A percentile compares a stretch with the other conserved stretches of the same genome.
Evolutionary conservation across 2,113 vertebrate genomes (phyloP).

Genomic region (Gasterosteus nipponicus): DNA sequence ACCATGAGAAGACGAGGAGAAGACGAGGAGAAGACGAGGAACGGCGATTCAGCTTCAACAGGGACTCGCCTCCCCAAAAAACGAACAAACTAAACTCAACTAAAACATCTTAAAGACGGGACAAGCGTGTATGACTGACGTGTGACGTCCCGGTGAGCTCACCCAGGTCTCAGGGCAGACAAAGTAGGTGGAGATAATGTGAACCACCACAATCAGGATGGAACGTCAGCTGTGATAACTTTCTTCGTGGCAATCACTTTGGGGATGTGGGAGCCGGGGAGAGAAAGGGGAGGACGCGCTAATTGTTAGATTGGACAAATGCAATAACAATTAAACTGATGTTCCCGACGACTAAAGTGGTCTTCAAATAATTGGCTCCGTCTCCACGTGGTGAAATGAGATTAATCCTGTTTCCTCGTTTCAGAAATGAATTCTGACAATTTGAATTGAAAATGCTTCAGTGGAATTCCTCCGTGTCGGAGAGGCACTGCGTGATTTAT

Average conservation of each 20-base stretch:
- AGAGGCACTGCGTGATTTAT: neutral
- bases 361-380: neutral
- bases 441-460: neutral
- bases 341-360: neutral
- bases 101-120: neutral
- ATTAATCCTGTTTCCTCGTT: neutral
- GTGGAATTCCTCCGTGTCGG: neutral
- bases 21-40: neutral
- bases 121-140: neutral
- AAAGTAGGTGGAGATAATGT: too few relatives aligned
- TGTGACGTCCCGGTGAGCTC: too few relatives aligned
- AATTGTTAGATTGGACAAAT: neutral
- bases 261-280: neutral
- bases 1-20: neutral
- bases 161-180: too few relatives aligned
- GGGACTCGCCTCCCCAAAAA: neutral
- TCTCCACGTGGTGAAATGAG: neutral
- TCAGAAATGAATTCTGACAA: slow-evolving; percentile 19
- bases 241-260: neutral
- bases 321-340: neutral
- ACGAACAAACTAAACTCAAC: neutral
- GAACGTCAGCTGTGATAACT: neutral
- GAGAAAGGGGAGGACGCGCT: neutral
- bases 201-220: neutral
- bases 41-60: neutral